Conservation (phyloP, 1,140 invertebrate genomes). For the Nilaparvata lugens region DNA sequence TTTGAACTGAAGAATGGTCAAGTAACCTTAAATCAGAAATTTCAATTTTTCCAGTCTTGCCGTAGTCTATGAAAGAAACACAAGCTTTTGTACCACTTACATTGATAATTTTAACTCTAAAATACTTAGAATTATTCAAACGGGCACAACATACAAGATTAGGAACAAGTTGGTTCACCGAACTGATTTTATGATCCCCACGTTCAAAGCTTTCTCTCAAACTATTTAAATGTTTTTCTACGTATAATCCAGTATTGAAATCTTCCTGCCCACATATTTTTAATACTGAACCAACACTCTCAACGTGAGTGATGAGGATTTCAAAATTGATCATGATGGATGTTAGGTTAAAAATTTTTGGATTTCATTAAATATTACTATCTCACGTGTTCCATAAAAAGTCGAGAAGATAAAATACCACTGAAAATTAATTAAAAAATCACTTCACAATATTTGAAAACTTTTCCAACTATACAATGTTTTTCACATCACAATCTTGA, state of each 20-base stretch:
- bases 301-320: too few species aligned
- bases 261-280: conserved; percentile 37
- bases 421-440: too few species aligned
- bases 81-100: conserved; percentile 32
- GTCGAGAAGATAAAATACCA: too few species aligned
- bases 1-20: conserved; percentile 15
- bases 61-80: conserved; percentile 61
- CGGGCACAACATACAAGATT: conserved; percentile 51
- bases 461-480: too few species aligned
- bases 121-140: conserved; percentile 52
- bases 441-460: too few species aligned
- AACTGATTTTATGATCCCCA: conserved; percentile 27
- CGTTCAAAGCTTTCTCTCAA: conserved; percentile 39
- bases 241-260: conserved; percentile 40
- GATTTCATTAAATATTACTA: too few species aligned
- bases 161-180: conserved; percentile 34
- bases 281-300: too few species aligned
- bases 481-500: too few species aligned
- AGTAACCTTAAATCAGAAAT: conserved; percentile 48
- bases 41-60: conserved; percentile 50
- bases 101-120: conserved; percentile 46
- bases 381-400: too few species aligned
- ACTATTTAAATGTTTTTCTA: conserved; percentile 43
- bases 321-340: too few species aligned
- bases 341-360: too few species aligned